Evolutionary conservation across 2,113 vertebrate species (phyloP).

Genomic region (Bubalus kerabau): DNA sequence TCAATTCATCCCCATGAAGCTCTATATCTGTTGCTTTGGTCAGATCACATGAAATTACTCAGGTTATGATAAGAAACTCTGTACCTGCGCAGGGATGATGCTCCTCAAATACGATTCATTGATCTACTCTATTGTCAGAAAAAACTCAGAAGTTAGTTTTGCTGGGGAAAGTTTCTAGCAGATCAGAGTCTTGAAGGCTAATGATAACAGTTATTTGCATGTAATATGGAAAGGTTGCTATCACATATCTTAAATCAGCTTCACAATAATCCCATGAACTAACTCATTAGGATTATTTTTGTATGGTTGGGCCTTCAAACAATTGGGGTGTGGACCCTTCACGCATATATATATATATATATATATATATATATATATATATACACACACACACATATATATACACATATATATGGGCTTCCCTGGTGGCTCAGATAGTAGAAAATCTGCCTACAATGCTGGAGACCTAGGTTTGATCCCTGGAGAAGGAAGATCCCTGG

Average conservation of each 20-base stretch:
- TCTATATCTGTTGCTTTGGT: neutral
- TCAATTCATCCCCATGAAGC: neutral
- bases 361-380: no score
- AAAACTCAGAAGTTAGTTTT: neutral
- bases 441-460: neutral
- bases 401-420: neutral
- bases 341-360: no score
- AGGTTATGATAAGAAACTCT: neutral
- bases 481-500: neutral
- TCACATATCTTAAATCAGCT: neutral
- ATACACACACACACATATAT: no score
- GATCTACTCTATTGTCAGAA: neutral
- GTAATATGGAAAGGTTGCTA: neutral
- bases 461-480: neutral
- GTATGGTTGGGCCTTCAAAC: neutral
- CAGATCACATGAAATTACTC: neutral
- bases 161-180: neutral
- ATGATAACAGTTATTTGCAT: neutral
- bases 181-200: neutral
- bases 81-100: neutral
- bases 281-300: neutral
- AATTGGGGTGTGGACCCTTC: neutral
- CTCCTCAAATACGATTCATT: neutral
- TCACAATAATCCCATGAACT: neutral
- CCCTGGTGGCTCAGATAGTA: neutral